Percentiles rank a stretch among this genome's conserved stretches.
Conservation (phyloP, 2,113 vertebrate genomes). For the Kryptolebias marmoratus region DNA sequence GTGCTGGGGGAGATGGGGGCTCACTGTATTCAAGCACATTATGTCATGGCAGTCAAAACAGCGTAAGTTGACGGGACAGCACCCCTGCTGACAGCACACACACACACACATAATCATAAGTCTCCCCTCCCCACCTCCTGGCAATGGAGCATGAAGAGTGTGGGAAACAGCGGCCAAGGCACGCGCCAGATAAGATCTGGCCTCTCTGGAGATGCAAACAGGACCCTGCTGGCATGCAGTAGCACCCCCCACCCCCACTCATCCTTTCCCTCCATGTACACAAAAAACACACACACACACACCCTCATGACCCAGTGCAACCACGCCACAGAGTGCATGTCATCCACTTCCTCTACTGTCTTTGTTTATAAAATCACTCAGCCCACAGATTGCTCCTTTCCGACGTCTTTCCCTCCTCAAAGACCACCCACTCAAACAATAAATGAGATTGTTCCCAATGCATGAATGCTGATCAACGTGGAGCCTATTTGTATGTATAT, state of each 20-base stretch:
- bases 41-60: slow-evolving; percentile 87
- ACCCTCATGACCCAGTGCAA: slow-evolving; percentile 46
- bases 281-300: slow-evolving; percentile 32
- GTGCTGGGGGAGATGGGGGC: slow-evolving; percentile 47
- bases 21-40: slow-evolving; percentile 83
- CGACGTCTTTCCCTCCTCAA: slow-evolving; percentile 14
- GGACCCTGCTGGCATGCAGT: slow-evolving; percentile 75
- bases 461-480: too few relatives aligned
- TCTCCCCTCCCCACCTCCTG: slow-evolving; percentile 70
- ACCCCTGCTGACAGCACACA: slow-evolving; percentile 59
- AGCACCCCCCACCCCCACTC: background rate
- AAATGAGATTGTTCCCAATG: background rate
- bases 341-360: slow-evolving; percentile 61
- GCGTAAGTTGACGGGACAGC: slow-evolving; percentile 82
- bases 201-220: slow-evolving; percentile 85
- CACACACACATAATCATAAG: slow-evolving; percentile 62
- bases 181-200: slow-evolving; percentile 86
- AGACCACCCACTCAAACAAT: slow-evolving; percentile 24
- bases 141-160: slow-evolving; percentile 83
- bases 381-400: slow-evolving; percentile 33
- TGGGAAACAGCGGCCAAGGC: slow-evolving; percentile 88
- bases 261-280: slow-evolving; percentile 18
- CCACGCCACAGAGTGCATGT: slow-evolving; percentile 52
- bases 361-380: slow-evolving; percentile 51
- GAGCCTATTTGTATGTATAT: too few relatives aligned